Percentiles rank a stretch among this genome's conserved stretches.
Conservation (phyloP, 2,888 invertebrate genomes). For the Pterobdella sp. region DNA sequence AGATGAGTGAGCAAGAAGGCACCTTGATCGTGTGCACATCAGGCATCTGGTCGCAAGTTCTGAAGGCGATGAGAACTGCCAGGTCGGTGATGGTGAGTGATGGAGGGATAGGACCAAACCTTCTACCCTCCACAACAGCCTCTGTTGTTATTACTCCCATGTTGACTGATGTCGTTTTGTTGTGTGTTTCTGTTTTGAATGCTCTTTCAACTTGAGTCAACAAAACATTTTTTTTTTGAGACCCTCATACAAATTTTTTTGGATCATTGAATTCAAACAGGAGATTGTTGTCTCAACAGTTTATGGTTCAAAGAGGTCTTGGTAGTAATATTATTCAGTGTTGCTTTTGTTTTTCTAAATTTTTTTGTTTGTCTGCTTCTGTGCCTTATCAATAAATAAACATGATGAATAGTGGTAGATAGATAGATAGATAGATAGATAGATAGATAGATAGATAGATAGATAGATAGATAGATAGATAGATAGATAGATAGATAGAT, state of each 20-base stretch:
- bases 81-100: constrained; percentile 45
- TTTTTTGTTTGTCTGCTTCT: no score
- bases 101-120: constrained; percentile 49
- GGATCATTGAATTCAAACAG: no score
- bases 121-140: constrained; percentile 45
- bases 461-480: neutral
- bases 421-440: neutral
- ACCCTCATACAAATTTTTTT: no score
- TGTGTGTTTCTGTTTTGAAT: neutral
- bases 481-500: neutral
- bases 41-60: constrained; percentile 44
- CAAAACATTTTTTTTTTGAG: no score
- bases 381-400: no score
- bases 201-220: no score
- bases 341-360: neutral
- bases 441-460: neutral
- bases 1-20: neutral
- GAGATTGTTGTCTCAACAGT: no score
- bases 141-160: constrained; percentile 47
- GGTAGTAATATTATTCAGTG: neutral
- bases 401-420: neutral
- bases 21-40: constrained; percentile 40
- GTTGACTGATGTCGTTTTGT: neutral
- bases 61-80: constrained; percentile 46
- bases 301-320: no score